phyloP scores from a whole-genome alignment of 2,888 invertebrate genomes.

The Sympetrum striolatum region DNA sequence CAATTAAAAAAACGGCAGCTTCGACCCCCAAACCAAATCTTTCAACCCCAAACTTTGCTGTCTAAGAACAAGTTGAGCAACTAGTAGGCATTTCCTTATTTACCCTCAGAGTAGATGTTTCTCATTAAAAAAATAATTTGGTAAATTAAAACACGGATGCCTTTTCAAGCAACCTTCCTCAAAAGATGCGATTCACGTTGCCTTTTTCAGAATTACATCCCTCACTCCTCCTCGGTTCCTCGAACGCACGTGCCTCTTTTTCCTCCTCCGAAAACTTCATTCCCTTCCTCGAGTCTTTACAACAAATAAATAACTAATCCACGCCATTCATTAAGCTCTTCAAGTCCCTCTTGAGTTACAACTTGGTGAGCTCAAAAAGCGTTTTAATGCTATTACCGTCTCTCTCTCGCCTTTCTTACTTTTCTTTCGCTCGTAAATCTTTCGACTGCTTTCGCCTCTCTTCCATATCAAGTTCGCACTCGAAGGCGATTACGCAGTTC shows the following conservation, averaged over 20 bases:
- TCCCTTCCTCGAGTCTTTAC: neutral
- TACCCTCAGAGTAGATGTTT: too few relatives aligned
- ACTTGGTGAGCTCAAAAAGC: neutral
- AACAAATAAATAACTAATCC: neutral
- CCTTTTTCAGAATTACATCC: too few relatives aligned
- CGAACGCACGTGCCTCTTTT: neutral
- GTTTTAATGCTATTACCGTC: neutral
- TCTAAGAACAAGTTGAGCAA: too few relatives aligned
- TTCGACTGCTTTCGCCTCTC: neutral
- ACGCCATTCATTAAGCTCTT: neutral
- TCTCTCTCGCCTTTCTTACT: neutral
- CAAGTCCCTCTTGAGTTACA: neutral
- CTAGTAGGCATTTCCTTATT: too few relatives aligned
- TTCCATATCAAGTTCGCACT: neutral
- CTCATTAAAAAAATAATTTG: too few relatives aligned
- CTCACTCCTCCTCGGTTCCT: neutral
- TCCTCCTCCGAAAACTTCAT: neutral
- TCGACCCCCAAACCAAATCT: too few relatives aligned
- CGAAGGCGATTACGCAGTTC: too few relatives aligned
- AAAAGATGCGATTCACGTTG: too few relatives aligned
- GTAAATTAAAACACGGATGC: too few relatives aligned
- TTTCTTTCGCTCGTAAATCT: neutral
- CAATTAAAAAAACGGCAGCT: too few relatives aligned
- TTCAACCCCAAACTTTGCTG: too few relatives aligned
- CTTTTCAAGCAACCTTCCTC: too few relatives aligned